A percentile compares a stretch with the other conserved stretches of the same genome.
Conservation (phyloP, 2,113 vertebrate genomes). For the Ammodramus savannarum region DNA sequence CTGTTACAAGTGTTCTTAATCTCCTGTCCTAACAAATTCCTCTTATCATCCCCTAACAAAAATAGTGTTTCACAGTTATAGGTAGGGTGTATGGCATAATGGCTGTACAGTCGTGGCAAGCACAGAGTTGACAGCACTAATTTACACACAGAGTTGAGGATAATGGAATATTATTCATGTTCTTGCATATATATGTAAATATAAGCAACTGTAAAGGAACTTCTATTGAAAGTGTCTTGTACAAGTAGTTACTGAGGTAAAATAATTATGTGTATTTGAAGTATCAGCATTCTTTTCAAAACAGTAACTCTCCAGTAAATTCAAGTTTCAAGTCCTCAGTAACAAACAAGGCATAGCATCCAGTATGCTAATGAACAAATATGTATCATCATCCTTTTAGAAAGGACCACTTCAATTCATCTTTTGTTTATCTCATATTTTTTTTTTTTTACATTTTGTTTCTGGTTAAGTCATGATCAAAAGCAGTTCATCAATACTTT, state of each 20-base stretch:
- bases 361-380: not conserved
- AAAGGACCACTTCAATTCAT: not conserved
- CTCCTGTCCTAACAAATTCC: not conserved
- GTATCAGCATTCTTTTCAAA: not conserved
- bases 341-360: not conserved
- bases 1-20: not conserved
- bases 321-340: not conserved
- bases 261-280: not conserved
- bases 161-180: not conserved
- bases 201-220: not conserved
- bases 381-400: not conserved
- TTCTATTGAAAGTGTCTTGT: not conserved
- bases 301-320: not conserved
- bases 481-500: not conserved
- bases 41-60: not conserved
- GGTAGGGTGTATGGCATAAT: not conserved
- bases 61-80: not conserved
- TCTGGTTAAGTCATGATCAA: not conserved
- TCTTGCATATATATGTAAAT: not conserved
- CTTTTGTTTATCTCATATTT: not conserved
- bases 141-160: not conserved
- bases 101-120: not conserved
- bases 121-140: not conserved
- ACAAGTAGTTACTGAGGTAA: not conserved
- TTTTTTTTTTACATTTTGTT: not conserved